phyloP scores from a whole-genome alignment of 2,888 invertebrate species.

The Clunio marinus region DNA sequence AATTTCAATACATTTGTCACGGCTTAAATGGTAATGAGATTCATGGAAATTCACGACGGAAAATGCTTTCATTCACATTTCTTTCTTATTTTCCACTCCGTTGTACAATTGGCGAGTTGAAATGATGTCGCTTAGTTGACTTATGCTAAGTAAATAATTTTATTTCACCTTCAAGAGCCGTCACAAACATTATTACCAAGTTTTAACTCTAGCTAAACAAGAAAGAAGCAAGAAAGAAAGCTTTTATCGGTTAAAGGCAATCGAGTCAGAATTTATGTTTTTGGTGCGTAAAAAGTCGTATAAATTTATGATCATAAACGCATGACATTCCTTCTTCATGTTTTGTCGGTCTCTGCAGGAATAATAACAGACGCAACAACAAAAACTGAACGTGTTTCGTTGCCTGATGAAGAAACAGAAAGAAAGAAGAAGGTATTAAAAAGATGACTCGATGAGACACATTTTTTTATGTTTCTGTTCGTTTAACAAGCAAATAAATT shows the following conservation, averaged over 20 bases:
- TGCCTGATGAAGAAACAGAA: too few relatives aligned
- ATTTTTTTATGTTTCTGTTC: conserved; percentile 3
- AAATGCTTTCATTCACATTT: too few relatives aligned
- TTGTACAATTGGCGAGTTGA: neutral
- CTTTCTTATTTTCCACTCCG: too few relatives aligned
- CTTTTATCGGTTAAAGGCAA: conserved; percentile 23
- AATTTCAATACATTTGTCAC: conserved; percentile 34
- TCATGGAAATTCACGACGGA: neutral
- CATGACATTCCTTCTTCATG: neutral
- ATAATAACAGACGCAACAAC: too few relatives aligned
- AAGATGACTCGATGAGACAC: conserved; percentile 7
- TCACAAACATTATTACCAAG: neutral
- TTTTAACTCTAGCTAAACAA: too few relatives aligned
- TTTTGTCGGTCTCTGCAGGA: neutral
- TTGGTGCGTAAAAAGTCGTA: conserved; percentile 29
- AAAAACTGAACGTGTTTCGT: neutral
- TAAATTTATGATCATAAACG: conserved; percentile 30
- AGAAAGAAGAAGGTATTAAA: neutral
- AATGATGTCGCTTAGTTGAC: conserved; percentile 4
- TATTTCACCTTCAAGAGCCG: conserved; percentile 28
- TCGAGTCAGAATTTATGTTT: conserved; percentile 28
- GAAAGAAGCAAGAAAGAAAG: conserved; percentile 1
- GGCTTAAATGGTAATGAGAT: neutral
- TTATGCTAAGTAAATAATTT: conserved; percentile 12
- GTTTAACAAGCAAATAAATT: conserved; percentile 15